Evolutionary conservation across 2,888 invertebrate species (phyloP), one percentile per base, ranked within the genome.

Genomic region (Trichopoda pennipes): DNA sequence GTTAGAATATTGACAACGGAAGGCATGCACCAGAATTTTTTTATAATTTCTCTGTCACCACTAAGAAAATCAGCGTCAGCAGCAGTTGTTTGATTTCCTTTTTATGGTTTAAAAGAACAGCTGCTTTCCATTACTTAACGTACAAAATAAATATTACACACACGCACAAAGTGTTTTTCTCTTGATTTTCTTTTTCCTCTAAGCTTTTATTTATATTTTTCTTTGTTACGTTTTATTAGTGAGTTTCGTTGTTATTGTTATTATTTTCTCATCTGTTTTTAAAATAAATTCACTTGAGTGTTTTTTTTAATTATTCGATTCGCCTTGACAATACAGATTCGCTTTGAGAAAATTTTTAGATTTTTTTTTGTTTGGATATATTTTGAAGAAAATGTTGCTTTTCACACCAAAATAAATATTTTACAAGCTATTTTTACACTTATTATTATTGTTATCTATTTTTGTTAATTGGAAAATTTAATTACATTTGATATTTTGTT

Each of bases 161-260:
- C 10, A 44, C 55, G 23, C 16, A 66, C 58, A 9, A 35, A 72
- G 6, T 42, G 38, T 74, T 73, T 76, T 78, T 63, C 64, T 66
- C 58, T 75, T 66, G n/a, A 28, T 66, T 80, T 77, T 61, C 74
- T 32, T 64, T 69, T 47, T 19, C 68, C 49, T 63, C 53, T 47
- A 44, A 68, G 75, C 28, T 79, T 79, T 74, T 80, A 80, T 80
- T 80, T 80, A 80, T 69, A 80, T 74, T 80, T 80, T 80, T 61
- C 79, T 66, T 66, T 35, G 44, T 55, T 75, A 28, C 47, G 64
- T 72, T 76, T 70, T 76, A 64, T 12, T 64, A 23, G 3, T 60
- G 35, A 64, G 23, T 55, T 80, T 80, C 79, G 76, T 81, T 81
- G 80, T 81, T 81, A 76, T 81, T 81, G 77, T 81, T 80, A 76